Conservation (phyloP, 2,797 vertebrate genomes). For the Galago senegalensis region DNA sequence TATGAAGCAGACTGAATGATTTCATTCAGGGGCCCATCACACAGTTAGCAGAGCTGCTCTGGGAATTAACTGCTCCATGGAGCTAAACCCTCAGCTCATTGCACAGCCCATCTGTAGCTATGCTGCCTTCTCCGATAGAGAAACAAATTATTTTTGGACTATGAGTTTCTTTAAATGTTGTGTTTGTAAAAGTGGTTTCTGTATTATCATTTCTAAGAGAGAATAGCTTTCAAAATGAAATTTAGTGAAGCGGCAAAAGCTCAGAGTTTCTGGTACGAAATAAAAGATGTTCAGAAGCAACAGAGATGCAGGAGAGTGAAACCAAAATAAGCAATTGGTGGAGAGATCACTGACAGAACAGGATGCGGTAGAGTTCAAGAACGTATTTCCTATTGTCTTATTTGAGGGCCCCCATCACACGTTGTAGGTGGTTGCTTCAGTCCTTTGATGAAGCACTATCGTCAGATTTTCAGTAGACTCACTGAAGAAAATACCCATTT, state of each 20-base stretch:
- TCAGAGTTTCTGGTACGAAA: slow-evolving; percentile 51
- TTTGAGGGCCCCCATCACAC: not conserved
- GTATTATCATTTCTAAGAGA: slow-evolving; percentile 62
- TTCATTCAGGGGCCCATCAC: slow-evolving; percentile 59
- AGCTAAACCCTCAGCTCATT: slow-evolving; percentile 56
- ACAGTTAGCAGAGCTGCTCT: slow-evolving; percentile 4
- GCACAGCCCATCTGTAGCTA: slow-evolving; percentile 63
- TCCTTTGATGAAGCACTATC: not conserved
- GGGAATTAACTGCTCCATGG: slow-evolving; percentile 68
- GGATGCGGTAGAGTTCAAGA: not conserved
- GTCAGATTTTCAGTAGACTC: not conserved
- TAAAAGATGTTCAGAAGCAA: slow-evolving; percentile 45
- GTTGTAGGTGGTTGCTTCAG: not conserved
- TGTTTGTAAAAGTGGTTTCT: slow-evolving; percentile 61
- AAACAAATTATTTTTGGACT: slow-evolving; percentile 74
- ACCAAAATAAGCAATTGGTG: not conserved
- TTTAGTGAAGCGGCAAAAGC: slow-evolving; percentile 56
- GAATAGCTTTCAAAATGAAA: slow-evolving; percentile 71
- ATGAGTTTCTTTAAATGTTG: slow-evolving; percentile 62
- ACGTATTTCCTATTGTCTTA: not conserved
- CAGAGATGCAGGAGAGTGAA: not conserved
- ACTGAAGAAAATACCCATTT: not conserved
- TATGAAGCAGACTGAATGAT: slow-evolving; percentile 54
- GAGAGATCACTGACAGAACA: not conserved
- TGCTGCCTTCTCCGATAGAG: slow-evolving; percentile 65